Percentiles rank a stretch among this genome's conserved stretches.
phyloP scores from a whole-genome alignment of 2,888 invertebrate species.

The Ormyrus thymus region DNA sequence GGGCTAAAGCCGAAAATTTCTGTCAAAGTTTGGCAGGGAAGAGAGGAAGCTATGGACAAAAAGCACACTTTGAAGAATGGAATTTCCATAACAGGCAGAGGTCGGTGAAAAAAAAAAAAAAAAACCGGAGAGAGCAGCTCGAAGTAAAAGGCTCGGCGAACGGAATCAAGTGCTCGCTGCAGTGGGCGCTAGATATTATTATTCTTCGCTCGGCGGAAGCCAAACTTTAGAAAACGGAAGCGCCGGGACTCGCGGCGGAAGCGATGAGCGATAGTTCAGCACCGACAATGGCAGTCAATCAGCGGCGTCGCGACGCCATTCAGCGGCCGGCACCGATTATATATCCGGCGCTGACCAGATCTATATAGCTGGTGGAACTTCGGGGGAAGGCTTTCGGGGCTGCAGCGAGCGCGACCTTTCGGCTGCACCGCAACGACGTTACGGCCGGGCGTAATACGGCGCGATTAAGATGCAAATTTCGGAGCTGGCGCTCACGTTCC shows the following conservation, averaged over 20 bases:
- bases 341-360: constrained; percentile 12
- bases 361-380: too few relatives aligned
- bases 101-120: too few relatives aligned
- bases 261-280: constrained; percentile 68
- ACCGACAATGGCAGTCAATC: constrained; percentile 72
- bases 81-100: too few relatives aligned
- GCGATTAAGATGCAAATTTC: constrained; percentile 74
- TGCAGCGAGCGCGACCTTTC: constrained; percentile 17
- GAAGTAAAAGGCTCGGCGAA: neutral
- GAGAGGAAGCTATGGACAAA: too few relatives aligned
- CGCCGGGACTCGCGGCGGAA: constrained; percentile 60
- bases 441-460: constrained; percentile 66
- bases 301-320: constrained; percentile 59
- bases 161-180: neutral
- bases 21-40: too few relatives aligned
- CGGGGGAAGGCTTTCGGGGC: neutral
- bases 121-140: too few relatives aligned
- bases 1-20: too few relatives aligned
- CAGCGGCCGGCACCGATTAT: constrained; percentile 39
- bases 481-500: constrained; percentile 55
- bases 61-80: too few relatives aligned
- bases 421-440: constrained; percentile 67
- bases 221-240: constrained; percentile 62
- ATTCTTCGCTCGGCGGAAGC: constrained; percentile 56
- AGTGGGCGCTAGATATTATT: constrained; percentile 33